Percentiles rank a stretch among this genome's conserved stretches.
Conservation (phyloP, 2,797 vertebrate genomes). For the Chaenodraco wilsoni region DNA sequence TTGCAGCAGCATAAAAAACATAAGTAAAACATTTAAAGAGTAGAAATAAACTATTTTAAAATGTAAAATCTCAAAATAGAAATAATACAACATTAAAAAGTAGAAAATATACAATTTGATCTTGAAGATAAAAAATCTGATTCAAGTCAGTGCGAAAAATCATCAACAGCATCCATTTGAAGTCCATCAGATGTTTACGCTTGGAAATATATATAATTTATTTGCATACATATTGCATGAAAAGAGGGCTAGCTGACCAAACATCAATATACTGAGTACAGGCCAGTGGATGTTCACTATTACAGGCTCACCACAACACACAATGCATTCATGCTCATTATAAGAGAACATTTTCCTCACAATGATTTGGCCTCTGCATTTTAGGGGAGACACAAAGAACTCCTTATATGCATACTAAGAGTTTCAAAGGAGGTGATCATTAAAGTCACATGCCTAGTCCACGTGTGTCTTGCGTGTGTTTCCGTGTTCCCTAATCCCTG, state of each 20-base stretch:
- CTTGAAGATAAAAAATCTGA: too few species aligned
- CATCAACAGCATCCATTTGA: background rate
- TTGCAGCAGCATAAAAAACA: too few species aligned
- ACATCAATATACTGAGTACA: conserved; percentile 6
- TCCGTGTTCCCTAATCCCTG: conserved; percentile 15
- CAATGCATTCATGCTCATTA: background rate
- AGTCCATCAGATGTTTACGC: background rate
- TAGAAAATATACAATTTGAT: too few species aligned
- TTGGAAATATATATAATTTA: background rate
- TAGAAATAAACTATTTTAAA: too few species aligned
- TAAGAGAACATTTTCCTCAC: background rate
- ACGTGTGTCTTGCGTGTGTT: background rate
- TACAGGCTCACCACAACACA: background rate
- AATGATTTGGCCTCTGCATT: background rate
- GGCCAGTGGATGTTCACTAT: background rate
- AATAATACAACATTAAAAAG: too few species aligned
- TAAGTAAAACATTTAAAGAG: too few species aligned
- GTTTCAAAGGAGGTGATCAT: background rate
- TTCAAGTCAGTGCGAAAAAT: background rate
- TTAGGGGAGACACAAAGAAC: background rate
- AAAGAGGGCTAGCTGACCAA: background rate
- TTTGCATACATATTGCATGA: background rate
- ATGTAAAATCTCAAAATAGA: too few species aligned
- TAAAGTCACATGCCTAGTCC: background rate
- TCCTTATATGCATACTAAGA: background rate